Evolutionary conservation across 2,797 vertebrate species (phyloP), one percentile per base, ranked within the genome.

Genomic region (Arnoldichthys spilopterus): DNA sequence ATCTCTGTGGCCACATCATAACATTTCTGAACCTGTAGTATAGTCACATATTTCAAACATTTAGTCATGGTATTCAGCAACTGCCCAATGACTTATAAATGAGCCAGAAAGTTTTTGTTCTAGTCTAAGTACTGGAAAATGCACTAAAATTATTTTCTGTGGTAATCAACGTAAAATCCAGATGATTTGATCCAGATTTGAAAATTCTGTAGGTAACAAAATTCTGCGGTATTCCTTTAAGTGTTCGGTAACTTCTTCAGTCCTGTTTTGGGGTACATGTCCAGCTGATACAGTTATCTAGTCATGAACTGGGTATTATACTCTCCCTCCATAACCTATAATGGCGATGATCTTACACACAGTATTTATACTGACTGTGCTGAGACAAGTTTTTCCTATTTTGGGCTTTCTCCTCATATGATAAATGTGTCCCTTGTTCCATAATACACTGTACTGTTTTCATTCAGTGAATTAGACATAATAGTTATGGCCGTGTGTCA

Each of bases 401-500:
- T 30, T 26, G 24, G 58, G 28, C 26, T 34, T 7, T 20, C 3
- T 24, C 56, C 56, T 59, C 56, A 8, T 11, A 58, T 26, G 43
- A 61, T 53, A 43, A 79, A 74, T 30, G 43, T 28, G 18, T 1
- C 53, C 11, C 62, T 58, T 59, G 51, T 67, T 22, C 28, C 3
- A 40, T 66, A 15, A 58, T 56, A 51, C 53, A 58, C 66, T 54
- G 51, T 20, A 49, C 45, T 69, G 81, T 75, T 28, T 74, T 72
- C 49, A 62, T 54, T 81, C 56, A 67, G 62, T 76, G 59, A 64
- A 68, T 43, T 26, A 67, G 64, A 68, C 70, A 79, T 72, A 67
- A 74, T 30, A 28, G 64, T 68, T 37, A 68, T 72, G 66, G 78
- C 59, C 49, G 43, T 24, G 34, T 47, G 78, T 67, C 82, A 74